A percentile compares a stretch with the other conserved stretches of the same genome.
Conservation (phyloP, 2,113 vertebrate genomes). For the Accipiter cooperii region DNA sequence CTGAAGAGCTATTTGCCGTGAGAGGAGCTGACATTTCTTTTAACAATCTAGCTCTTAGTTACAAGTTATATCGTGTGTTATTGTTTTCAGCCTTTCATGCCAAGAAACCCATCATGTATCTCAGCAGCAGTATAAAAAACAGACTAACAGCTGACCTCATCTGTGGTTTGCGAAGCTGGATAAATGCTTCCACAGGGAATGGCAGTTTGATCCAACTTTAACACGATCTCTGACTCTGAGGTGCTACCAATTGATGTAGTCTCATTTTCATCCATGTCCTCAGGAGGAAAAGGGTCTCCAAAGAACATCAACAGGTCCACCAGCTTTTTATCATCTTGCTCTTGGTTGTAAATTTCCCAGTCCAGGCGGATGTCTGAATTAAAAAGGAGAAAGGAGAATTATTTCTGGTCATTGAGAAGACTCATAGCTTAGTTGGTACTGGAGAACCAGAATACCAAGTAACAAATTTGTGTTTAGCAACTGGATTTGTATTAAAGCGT, state of each 20-base stretch:
- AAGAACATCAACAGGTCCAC: slow-evolving; percentile 81
- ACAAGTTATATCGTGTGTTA: background rate
- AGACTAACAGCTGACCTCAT: slow-evolving; percentile 59
- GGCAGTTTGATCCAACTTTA: slow-evolving; percentile 22
- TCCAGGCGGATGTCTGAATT: slow-evolving; percentile 87
- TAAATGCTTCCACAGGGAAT: slow-evolving; percentile 17
- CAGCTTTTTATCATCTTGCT: slow-evolving; percentile 68
- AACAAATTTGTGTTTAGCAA: background rate
- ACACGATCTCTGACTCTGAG: background rate
- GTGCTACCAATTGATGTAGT: slow-evolving; percentile 7
- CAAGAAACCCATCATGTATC: slow-evolving; percentile 37
- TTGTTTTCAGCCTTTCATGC: slow-evolving; percentile 7
- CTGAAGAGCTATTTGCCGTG: background rate
- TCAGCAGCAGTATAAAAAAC: slow-evolving; percentile 8
- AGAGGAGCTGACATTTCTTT: background rate
- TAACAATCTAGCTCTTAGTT: slow-evolving; percentile 20
- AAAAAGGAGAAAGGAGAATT: background rate
- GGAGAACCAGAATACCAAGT: background rate
- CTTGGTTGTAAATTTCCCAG: slow-evolving; percentile 80
- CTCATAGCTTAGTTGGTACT: background rate
- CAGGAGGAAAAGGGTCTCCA: slow-evolving; percentile 78
- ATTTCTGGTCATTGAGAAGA: background rate
- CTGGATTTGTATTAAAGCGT: background rate
- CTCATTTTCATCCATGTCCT: slow-evolving; percentile 69
- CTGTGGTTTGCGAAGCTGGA: background rate